A percentile compares a stretch with the other conserved stretches of the same genome.
Evolutionary conservation across 1,140 invertebrate genomes (phyloP).

Genomic region (Hesperophylax magnus): DNA sequence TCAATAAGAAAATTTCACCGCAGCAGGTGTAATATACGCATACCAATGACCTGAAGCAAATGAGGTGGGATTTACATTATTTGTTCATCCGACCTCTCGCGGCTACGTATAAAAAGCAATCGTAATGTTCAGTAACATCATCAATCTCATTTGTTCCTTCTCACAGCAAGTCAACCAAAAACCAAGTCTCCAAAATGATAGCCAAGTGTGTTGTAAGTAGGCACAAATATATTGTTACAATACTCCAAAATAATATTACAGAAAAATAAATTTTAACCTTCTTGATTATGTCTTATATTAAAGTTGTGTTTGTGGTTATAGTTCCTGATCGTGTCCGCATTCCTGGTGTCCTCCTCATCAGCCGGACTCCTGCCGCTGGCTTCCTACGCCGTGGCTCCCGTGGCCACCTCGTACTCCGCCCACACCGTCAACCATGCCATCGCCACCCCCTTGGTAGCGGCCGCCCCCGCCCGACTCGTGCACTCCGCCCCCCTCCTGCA

Average conservation of each 20-base stretch:
- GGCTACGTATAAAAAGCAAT: conserved; percentile 8
- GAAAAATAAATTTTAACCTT: no score
- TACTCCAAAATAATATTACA: no score
- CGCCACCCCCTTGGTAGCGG: conserved; percentile 71
- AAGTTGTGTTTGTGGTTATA: conserved; percentile 59
- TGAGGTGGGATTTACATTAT: no score
- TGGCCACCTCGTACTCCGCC: conserved; percentile 75
- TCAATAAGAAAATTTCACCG: no score
- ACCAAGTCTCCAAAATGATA: conserved; percentile 68
- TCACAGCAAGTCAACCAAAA: conserved; percentile 37
- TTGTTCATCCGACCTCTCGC: no score
- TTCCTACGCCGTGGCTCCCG: conserved; percentile 72
- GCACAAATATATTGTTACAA: no score
- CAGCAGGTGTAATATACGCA: no score
- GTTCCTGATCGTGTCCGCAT: conserved; percentile 68
- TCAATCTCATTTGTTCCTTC: conserved; percentile 30
- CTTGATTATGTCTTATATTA: no score
- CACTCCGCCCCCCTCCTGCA: conserved; percentile 48
- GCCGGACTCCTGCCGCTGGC: conserved; percentile 64
- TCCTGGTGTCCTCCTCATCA: conserved; percentile 67
- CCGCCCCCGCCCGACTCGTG: conserved; percentile 57
- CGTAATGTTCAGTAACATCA: background rate
- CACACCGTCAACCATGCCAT: conserved; percentile 76
- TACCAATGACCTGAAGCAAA: no score
- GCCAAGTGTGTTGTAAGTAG: conserved; percentile 72